Base-by-base conservation (phyloP, 2,888 invertebrate genomes). In the Drosophila paramelanica region DNA sequence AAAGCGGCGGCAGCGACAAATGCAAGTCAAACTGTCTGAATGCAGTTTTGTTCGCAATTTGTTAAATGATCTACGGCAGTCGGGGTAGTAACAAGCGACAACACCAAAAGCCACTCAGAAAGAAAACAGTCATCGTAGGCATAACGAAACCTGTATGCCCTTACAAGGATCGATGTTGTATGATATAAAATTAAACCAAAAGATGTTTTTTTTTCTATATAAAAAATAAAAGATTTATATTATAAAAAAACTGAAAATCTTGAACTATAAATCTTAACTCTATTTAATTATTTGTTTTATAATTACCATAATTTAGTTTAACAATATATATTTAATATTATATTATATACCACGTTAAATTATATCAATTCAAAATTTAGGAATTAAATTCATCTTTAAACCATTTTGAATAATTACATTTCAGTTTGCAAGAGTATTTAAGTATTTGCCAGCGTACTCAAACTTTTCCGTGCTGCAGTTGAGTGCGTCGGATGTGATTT, bases 21-120 rank as follows among this genome's bases (percentile, higher is more conserved):
- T 46, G 46, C 74, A 66, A 73, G 59, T 62, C 58, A 72, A 77
- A 59, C 74, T 51, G 49, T 60, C 59, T 75, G 68, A 77, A 53
- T 78, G 77, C 76, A 77, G 58, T 73, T 77, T 77, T 75, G 53
- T 57, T 67, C 49, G 67, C 75, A 70, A 66, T 77, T 78, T 75
- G 68, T 68, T 72, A 68, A 77, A 68, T 79, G 77, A 77, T 79
- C 77, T 79, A 77, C 59, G 57, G 65, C 77, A 62, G 51, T 51
- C 64, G 33, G 43, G 43, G 46, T 58, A 23, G 46, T 11, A 50
- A 45, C 46, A 46, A 56, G 52, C 68, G 62, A 17, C 52, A 43
- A 42, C 58, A 52, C 41, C 43, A 38, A 38, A 36, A 47, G 14
- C 10, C 42, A 46, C 33, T 41, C 25, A 36, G 23, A 47, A 10